Evolutionary conservation across 2,113 vertebrate genomes (phyloP).

Genomic region (Larimichthys polyactis): DNA sequence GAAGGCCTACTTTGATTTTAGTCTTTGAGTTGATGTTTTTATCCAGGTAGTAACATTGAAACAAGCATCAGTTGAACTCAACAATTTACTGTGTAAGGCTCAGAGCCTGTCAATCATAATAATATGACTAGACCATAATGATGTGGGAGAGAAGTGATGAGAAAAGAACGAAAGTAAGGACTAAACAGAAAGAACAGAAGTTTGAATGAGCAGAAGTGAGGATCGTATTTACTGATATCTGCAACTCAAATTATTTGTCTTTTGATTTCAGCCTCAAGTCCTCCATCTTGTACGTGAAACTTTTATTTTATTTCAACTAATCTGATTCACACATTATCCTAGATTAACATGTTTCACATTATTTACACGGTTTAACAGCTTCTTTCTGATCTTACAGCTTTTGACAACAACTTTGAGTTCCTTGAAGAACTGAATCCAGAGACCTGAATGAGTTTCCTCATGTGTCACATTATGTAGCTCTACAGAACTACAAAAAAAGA

Average conservation of each 20-base stretch:
- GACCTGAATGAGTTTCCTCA: neutral
- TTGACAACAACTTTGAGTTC: neutral
- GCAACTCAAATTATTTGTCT: neutral
- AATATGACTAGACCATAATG: neutral
- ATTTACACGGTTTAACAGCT: neutral
- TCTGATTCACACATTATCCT: neutral
- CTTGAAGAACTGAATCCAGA: neutral
- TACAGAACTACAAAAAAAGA: neutral
- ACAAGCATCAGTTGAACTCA: neutral
- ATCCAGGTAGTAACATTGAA: too few species aligned
- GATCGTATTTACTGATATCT: neutral
- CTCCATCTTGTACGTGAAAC: neutral
- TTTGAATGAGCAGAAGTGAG: neutral
- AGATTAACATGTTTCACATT: neutral
- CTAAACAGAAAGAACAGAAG: too few species aligned
- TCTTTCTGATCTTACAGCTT: conserved; percentile 9
- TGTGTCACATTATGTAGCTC: neutral
- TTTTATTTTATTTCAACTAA: neutral
- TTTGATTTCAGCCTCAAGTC: neutral
- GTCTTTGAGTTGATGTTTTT: neutral
- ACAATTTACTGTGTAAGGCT: neutral
- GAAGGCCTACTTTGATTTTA: too few species aligned
- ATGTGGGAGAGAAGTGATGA: neutral
- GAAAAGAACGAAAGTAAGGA: neutral
- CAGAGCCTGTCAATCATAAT: neutral